Evolutionary conservation across 1,140 invertebrate genomes (phyloP).

Genomic region (Drosophila ambigua): DNA sequence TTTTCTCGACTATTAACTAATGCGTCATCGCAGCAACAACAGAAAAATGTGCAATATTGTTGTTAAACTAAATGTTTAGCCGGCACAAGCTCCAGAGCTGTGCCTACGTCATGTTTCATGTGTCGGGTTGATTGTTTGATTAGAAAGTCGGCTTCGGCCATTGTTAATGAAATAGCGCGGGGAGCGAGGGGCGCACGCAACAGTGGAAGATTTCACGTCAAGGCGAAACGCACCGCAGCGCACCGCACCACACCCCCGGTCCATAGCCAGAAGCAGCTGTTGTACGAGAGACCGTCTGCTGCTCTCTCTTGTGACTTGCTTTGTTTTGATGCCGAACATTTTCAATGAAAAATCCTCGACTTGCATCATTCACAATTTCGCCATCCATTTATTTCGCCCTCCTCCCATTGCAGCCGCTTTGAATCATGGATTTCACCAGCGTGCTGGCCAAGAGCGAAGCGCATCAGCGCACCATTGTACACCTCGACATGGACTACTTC

Average conservation of each 20-base stretch:
- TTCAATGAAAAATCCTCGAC: constrained; percentile 4
- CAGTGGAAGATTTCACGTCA: constrained; percentile 52
- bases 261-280: no score
- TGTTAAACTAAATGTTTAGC: constrained; percentile 50
- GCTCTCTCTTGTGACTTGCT: constrained; percentile 17
- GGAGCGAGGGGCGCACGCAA: constrained; percentile 20
- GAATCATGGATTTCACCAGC: constrained; percentile 72
- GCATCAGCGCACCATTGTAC: constrained; percentile 86
- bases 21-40: constrained; percentile 65
- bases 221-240: constrained; percentile 24
- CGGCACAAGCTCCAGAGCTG: constrained; percentile 40
- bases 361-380: constrained; percentile 16
- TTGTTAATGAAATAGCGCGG: constrained; percentile 20
- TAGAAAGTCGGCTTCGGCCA: constrained; percentile 63
- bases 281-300: background rate
- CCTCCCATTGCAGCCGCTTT: constrained; percentile 42
- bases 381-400: constrained; percentile 22
- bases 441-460: constrained; percentile 74
- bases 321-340: constrained; percentile 32
- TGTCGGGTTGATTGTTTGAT: constrained; percentile 64
- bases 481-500: constrained; percentile 92
- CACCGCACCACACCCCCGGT: background rate
- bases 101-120: constrained; percentile 19
- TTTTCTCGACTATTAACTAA: constrained; percentile 62
- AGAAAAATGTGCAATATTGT: constrained; percentile 49